Percentiles rank a stretch among this genome's conserved stretches.
Conservation (phyloP, 2,888 invertebrate species). For the Achlya flavicornis region DNA sequence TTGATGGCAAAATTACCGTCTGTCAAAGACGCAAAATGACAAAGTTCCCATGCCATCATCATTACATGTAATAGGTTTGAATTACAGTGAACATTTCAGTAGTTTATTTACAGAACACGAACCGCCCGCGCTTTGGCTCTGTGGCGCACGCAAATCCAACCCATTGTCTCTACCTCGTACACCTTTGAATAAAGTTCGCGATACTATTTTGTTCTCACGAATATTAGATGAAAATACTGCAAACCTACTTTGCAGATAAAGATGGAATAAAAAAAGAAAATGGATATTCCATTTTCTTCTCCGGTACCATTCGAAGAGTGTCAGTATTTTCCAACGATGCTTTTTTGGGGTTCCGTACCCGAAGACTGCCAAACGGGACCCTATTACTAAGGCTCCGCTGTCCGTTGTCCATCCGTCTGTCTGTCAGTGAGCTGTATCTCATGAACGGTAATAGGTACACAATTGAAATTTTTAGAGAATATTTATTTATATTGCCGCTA, state of each 20-base stretch:
- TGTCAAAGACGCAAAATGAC: constrained; percentile 50
- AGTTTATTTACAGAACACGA: constrained; percentile 71
- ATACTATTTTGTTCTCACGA: constrained; percentile 13
- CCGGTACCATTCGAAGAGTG: too few species aligned
- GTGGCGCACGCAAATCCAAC: constrained; percentile 58
- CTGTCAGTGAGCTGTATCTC: too few species aligned
- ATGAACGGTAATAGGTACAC: too few species aligned
- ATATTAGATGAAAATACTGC: constrained; percentile 12
- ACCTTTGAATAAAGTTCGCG: constrained; percentile 19
- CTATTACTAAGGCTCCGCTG: too few species aligned
- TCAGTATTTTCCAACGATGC: neutral
- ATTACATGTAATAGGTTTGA: constrained; percentile 72
- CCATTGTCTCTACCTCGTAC: constrained; percentile 31
- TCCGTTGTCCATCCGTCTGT: too few species aligned
- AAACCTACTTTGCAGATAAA: neutral
- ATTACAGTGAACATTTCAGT: constrained; percentile 77
- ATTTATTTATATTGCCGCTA: too few species aligned
- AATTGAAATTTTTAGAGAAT: too few species aligned
- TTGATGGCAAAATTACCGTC: constrained; percentile 17
- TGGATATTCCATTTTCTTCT: too few species aligned
- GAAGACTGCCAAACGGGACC: too few species aligned
- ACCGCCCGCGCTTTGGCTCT: constrained; percentile 25
- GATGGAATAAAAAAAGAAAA: neutral
- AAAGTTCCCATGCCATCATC: constrained; percentile 76
- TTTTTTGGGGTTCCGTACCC: too few species aligned